Evolutionary conservation across 2,888 invertebrate species (phyloP).

Genomic region (Pyrochroa serraticornis): DNA sequence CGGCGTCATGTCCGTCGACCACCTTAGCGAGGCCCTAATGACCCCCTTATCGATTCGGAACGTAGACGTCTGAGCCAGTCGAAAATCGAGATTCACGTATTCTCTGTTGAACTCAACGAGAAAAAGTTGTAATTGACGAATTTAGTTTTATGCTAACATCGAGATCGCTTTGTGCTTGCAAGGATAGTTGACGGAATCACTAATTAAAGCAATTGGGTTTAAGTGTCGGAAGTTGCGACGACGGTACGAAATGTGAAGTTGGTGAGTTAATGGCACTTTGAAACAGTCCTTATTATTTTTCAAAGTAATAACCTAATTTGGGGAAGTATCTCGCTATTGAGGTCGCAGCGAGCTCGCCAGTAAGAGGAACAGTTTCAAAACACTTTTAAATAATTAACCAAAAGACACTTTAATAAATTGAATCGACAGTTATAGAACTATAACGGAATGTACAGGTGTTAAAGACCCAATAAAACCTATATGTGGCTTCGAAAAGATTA

Average conservation of each 20-base stretch:
- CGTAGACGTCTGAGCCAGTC: slow-evolving; percentile 5
- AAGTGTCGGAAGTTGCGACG: slow-evolving; percentile 3
- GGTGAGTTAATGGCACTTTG: slow-evolving; percentile 8
- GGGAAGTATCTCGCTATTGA: too few species aligned
- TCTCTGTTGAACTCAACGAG: neutral
- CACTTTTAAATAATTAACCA: too few species aligned
- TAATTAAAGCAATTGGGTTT: slow-evolving; percentile 8
- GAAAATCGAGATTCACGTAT: neutral
- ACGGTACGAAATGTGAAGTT: too few species aligned
- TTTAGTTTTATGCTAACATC: neutral
- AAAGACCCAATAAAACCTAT: too few species aligned
- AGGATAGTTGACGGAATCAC: neutral
- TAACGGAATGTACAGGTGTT: too few species aligned
- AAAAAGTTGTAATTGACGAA: too few species aligned
- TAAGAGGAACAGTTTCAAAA: too few species aligned
- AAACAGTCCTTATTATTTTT: neutral
- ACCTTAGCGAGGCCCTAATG: slow-evolving; percentile 21
- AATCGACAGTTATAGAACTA: too few species aligned
- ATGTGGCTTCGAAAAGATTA: too few species aligned
- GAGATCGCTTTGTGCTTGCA: neutral
- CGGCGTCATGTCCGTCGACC: slow-evolving; percentile 1
- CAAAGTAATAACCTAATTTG: neutral
- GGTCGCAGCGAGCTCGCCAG: too few species aligned
- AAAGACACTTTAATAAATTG: too few species aligned
- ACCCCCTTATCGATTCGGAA: slow-evolving; percentile 21